Base-by-base conservation (phyloP, 1,140 invertebrate genomes). In the Drosophila kanapiae region DNA sequence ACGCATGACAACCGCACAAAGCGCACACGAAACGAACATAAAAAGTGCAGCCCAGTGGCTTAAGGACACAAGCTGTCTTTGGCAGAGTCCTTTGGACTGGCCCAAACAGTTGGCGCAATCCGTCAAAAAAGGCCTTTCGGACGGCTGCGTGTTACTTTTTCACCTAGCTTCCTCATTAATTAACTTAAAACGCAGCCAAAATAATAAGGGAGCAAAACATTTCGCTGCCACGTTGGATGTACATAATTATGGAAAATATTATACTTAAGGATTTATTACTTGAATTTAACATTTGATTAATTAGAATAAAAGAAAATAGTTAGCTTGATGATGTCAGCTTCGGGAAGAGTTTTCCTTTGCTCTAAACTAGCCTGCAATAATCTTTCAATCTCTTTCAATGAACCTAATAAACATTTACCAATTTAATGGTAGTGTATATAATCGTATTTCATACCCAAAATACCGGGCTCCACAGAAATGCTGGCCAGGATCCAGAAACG, bases 1-100 rank as follows among this genome's bases (percentile, higher is more conserved):
- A 83, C 65, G 78, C 82, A 78, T 78, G 82, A 86, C 82, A 76
- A 49, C 75, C 75, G 58, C 64, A 78, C 72, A 83, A 88, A 78
- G 69, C 64, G 49, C 67, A 35, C 61, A 54, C 64, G 38, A 57
- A 76, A 78, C 29, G 67, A 49, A 84, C 79, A 81, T 70, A 84
- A 84, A 76, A 79, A 82, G 59, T 88, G 69, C 72, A 70, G 42
- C n/a, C 38, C 67, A 68, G 47, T 67, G 23, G 67, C 67, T 65
- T 54, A 54, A 38, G 67, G 67, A 31, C 33, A 31, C 14, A 35
- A 68, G 27, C 60, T 43, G 62, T 35, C 62, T 70, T 68, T 70
- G 62, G 9, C 67, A 45, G 62, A 31, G 62, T 54, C 62, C 47
- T 68, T 70, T 16, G 67, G 38, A 29, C 37, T 54, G 37, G 29